Conservation (phyloP, 2,797 vertebrate species). For the Tokudaia muenninki region DNA sequence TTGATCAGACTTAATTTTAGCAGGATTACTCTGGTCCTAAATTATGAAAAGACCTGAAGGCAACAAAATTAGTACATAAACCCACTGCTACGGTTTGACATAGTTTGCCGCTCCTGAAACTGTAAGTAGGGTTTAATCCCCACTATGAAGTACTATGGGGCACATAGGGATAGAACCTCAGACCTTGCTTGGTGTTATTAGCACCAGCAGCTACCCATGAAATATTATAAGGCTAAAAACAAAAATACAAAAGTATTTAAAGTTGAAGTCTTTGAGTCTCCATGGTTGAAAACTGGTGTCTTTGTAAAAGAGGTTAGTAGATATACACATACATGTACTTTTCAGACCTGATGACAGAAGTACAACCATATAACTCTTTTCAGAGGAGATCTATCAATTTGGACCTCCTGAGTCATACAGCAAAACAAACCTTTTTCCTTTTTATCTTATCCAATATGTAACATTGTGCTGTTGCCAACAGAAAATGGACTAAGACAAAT, state of each 20-base stretch:
- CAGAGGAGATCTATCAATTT: neutral
- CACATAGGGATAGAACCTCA: neutral
- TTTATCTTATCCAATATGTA: neutral
- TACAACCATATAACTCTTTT: neutral
- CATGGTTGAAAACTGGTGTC: neutral
- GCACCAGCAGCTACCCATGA: neutral
- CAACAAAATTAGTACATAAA: slow-evolving; percentile 20
- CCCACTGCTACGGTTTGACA: neutral
- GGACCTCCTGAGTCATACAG: neutral
- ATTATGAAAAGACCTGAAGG: neutral
- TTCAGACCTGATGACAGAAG: neutral
- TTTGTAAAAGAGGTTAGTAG: neutral
- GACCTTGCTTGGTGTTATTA: neutral
- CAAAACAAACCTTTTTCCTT: neutral
- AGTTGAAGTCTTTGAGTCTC: neutral
- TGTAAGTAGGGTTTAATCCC: neutral
- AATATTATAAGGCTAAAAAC: neutral
- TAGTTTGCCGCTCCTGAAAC: neutral
- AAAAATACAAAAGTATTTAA: slow-evolving; percentile 10
- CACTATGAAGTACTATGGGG: neutral
- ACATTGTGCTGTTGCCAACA: neutral
- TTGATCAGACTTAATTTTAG: slow-evolving; percentile 56
- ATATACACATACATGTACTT: neutral
- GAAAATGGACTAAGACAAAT: neutral
- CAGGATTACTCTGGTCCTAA: neutral